Evolutionary conservation across 1,140 invertebrate species (phyloP).

Genomic region (Drosophila azteca): DNA sequence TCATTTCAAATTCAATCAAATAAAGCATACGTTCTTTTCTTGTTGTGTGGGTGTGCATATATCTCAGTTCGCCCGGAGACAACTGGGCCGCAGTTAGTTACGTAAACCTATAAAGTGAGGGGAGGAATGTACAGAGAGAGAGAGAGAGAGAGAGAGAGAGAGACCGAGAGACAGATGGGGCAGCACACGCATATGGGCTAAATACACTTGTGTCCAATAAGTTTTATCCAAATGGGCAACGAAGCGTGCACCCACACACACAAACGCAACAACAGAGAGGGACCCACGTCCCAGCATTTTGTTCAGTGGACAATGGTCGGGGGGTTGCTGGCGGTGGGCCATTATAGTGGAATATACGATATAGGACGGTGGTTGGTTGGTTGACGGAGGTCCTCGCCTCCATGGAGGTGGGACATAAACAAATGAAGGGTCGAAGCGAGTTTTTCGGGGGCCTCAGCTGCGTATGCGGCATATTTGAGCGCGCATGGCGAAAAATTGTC

Average conservation of each 20-base stretch:
- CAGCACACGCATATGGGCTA: conserved; percentile 63
- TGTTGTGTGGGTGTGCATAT: conserved; percentile 14
- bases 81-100: conserved; percentile 61
- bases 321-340: background rate
- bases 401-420: conserved; percentile 44
- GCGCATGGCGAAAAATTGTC: conserved; percentile 73
- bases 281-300: conserved; percentile 2
- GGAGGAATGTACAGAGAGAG: background rate
- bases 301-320: background rate
- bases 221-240: conserved; percentile 74
- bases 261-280: conserved; percentile 13
- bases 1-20: too few species aligned
- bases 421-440: conserved; percentile 60
- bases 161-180: background rate
- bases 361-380: too few species aligned
- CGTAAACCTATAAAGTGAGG: conserved; percentile 28
- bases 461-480: conserved; percentile 73
- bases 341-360: too few species aligned
- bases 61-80: conserved; percentile 23
- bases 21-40: background rate
- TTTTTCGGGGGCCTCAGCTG: conserved; percentile 58
- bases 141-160: background rate
- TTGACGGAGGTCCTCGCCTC: too few species aligned
- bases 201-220: conserved; percentile 80
- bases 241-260: conserved; percentile 55